Base-by-base conservation (phyloP, 2,888 invertebrate species). In the Chorisops tibialis region DNA sequence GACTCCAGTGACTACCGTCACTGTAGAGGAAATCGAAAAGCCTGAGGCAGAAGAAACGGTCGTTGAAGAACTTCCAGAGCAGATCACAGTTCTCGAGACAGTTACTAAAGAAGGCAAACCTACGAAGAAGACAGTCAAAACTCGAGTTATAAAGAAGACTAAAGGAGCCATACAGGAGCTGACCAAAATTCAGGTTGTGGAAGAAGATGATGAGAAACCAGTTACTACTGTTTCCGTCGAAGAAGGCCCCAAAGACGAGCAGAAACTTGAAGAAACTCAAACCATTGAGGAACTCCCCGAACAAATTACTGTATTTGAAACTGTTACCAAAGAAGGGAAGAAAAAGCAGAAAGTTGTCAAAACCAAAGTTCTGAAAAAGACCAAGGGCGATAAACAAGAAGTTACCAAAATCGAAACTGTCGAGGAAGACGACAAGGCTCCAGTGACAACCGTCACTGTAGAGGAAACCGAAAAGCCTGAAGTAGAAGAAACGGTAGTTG, bases 321-420 rank as follows among this genome's bases (percentile, higher is more conserved):
- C 45, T 4, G 24, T 56, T 45, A 65, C 69, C 0, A 63, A 69
- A 65, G 65, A 69, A 21, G 70, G 69, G 61, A 67, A 66, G 63
- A 35, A 68, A 43, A 66, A 73, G 68, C 69, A 75, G 68, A 72
- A 73, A 67, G 68, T 70, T 5, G 69, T 70, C 12, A 79, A 77
- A 59, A 80, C 75, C 50, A 73, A 79, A 22, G 70, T 75, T 1
- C 74, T 80, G 35, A 79, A 74, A 62, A 80, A 79, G 68, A 75
- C 74, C 1, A 77, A 67, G 66, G 79, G 75, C 54, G 69, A 72
- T 43, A 77, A 74, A 67, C 72, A 79, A 45, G 79, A 81, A 68
- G 69, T 79, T 12, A 81, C 79, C 0, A 77, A 80, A 74, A 79
- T 81, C 50, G 70, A 75, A 51, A 79, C 80, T 14, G 72, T 79